Base-by-base conservation (phyloP, 2,113 vertebrate species). In the Telmatochromis brachygnathus region DNA sequence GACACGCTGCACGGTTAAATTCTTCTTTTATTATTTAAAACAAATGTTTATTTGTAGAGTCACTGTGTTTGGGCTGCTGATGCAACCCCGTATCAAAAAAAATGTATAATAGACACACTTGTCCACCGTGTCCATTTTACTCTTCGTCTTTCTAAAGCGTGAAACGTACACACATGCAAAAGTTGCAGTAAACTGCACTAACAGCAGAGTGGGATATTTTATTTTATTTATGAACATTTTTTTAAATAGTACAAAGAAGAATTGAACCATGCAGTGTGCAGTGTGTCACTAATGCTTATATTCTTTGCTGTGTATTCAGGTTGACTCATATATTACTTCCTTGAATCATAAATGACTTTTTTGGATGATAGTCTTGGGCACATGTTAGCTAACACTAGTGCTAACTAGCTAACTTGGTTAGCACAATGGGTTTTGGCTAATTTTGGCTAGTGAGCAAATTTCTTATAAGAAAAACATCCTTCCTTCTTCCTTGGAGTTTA, bases 381-480 rank as follows among this genome's bases (percentile, higher is more conserved):
- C 21, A 47, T 30, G 56, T 28, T 47, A 75, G 39, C 68, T 75
- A 47, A 73, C 14, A 23, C 23, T 75, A 17, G 14, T 5, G 68
- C 14, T 28, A 2, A 23, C 14, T 75, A 47, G 68, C 39, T 47
- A 28, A 47, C 68, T 11, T 75, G 68, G 39, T 47, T 75, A 75
- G 68, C 39, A 0, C 21, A 1, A 23, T 28, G 39, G 39, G 68
- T 17, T 70, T 70, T 26, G 0, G 6, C 68, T 73, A 15, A 73
- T 45, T 26, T 45, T 26, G 9, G 0, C 21, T 17, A 17, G 21
- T 45, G 23, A 73, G 23, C 68, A 10, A 26, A 45, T 4, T 3
- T 73, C 0, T 3, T 26, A 73, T 5, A 73, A 26, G 65, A 70
- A 42, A 70, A 70, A 30, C 26, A 10, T 17, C 56, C 8, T 30